Percentiles rank a stretch among this genome's conserved stretches.
These are phyloP conservation scores for Eriosoma lanigerum DNA, from an alignment of 1,140 invertebrate species.

Conservation along the genomic window DNA sequence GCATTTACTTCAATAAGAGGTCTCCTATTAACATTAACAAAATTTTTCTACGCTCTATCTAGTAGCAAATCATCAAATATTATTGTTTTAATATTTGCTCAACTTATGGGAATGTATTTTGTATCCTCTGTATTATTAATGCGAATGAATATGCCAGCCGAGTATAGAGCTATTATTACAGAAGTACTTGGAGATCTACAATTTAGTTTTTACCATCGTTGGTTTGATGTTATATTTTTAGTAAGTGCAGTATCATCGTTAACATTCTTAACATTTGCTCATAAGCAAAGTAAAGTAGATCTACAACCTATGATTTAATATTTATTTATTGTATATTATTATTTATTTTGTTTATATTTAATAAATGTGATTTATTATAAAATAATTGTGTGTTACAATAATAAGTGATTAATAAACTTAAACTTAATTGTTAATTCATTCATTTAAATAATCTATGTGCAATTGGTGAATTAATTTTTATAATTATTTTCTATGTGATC, in stretches of 20 bases:
- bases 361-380: not conserved
- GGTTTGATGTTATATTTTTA: conserved; percentile 99
- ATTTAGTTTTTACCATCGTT: conserved; percentile 99
- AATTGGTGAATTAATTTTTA: conserved; percentile 8
- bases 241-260: conserved; percentile 95
- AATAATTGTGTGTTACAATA: not conserved
- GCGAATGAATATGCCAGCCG: conserved; percentile 99
- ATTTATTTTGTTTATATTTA: not conserved
- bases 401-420: not conserved
- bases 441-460: not conserved
- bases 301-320: conserved; percentile 15
- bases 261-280: conserved; percentile 91
- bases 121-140: conserved; percentile 96
- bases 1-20: conserved; percentile 97
- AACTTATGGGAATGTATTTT: conserved; percentile 99
- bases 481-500: conserved; percentile 26
- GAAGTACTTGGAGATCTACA: conserved; percentile 97
- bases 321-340: not conserved
- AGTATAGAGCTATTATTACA: conserved; percentile 96
- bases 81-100: conserved; percentile 93
- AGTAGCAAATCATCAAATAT: conserved; percentile 98
- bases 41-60: conserved; percentile 99
- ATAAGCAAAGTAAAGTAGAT: conserved; percentile 64
- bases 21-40: conserved; percentile 93
- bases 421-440: no score